Evolutionary conservation across 2,888 invertebrate genomes (phyloP), one percentile per base, ranked within the genome.

Genomic region (Geotrupes spiniger): DNA sequence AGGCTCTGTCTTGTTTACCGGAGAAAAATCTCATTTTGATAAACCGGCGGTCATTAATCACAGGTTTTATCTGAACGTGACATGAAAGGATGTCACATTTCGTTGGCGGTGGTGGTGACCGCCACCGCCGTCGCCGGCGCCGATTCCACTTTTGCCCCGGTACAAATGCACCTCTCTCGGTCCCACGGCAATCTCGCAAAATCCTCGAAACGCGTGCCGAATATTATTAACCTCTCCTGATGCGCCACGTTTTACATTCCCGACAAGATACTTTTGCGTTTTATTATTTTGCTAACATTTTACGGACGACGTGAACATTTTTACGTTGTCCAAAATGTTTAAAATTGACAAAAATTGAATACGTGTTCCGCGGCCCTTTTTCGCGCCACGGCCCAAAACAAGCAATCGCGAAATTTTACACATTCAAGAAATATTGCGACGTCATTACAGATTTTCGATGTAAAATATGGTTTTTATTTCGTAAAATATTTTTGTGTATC

Each of bases 21-120:
- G 54, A 62, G 64, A 65, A 68, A 68, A 70, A 70, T 65, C 68
- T 65, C 68, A 65, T 69, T 70, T 68, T 69, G 68, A 69, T 69
- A 67, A 68, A 70, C 70, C 63, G 61, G 54, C 39, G 61, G 62
- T 62, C 68, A 71, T 71, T 71, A 70, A 71, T 70, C 70, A 70
- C 66, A 51, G 63, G 67, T 66, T 69, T 69, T 69, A 69, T 68
- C 69, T 67, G 66, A 63, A 68, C 70, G 68, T 69, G 70, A 70
- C 69, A 61, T 68, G 67, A 68, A 70, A 69, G 66, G 70, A 67
- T 65, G 67, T 66, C 64, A 62, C 64, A 61, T 67, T 66, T 63
- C 63, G 62, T 63, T 59, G 55, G 58, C 62, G 60, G 61, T 61
- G 63, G 63, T 62, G 64, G 63, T 52, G 50, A 53, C 55, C 55